Conservation (phyloP, 2,113 vertebrate genomes). For the Apus apus region DNA sequence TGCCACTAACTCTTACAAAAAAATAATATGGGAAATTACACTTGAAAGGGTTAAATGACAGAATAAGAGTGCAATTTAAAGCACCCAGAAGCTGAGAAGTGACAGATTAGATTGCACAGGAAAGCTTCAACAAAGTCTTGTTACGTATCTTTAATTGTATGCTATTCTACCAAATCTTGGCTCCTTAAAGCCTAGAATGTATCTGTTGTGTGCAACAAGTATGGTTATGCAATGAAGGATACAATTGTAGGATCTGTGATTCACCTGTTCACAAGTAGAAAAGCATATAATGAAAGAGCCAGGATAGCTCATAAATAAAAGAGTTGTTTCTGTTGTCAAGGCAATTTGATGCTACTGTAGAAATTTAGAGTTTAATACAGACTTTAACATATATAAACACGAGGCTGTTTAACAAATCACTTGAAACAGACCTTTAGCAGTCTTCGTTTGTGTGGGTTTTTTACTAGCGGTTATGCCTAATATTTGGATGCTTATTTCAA, state of each 20-base stretch:
- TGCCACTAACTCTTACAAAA: neutral
- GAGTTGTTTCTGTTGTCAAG: neutral
- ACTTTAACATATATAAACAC: neutral
- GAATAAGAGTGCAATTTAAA: neutral
- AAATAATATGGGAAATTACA: neutral
- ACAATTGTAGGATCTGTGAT: neutral
- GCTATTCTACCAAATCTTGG: neutral
- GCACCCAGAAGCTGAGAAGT: neutral
- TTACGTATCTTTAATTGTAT: neutral
- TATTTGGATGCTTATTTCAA: neutral
- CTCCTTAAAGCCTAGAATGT: neutral
- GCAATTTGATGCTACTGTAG: neutral
- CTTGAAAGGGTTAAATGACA: constrained; percentile 8
- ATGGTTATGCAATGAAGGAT: neutral
- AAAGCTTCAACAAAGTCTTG: neutral
- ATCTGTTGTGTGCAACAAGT: neutral
- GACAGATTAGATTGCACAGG: neutral
- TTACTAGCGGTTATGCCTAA: neutral
- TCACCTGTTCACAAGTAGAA: neutral
- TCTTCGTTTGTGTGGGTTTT: neutral
- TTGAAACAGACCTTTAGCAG: neutral
- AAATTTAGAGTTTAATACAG: neutral
- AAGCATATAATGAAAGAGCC: neutral
- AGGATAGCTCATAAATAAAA: neutral
- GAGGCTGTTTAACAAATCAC: neutral